A percentile compares a stretch with the other conserved stretches of the same genome.
phyloP scores from a whole-genome alignment of 2,113 vertebrate species.

The Leptodactylus fuscus region DNA sequence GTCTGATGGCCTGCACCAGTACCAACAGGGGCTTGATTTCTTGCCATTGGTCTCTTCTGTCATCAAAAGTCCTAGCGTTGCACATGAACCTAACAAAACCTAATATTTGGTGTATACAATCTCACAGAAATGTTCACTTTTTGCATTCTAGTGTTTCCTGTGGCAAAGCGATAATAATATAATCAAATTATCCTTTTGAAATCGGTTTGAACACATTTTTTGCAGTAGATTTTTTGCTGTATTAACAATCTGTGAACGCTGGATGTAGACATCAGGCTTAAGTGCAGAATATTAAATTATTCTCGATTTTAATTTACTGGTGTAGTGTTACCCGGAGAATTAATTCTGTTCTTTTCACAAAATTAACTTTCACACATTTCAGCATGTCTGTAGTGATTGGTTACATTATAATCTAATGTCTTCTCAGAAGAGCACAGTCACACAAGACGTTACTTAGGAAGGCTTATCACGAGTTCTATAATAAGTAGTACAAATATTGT shows the following conservation, averaged over 20 bases:
- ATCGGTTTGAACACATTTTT: neutral
- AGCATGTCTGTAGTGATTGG: conserved; percentile 39
- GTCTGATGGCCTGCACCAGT: no score
- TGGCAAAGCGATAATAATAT: neutral
- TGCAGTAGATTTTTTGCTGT: conserved; percentile 9
- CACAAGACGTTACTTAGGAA: neutral
- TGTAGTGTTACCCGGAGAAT: conserved; percentile 43
- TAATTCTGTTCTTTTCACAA: conserved; percentile 36
- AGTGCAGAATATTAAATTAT: conserved; percentile 43
- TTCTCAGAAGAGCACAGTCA: neutral
- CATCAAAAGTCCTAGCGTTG: neutral
- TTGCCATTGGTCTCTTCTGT: no score
- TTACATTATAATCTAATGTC: conserved; percentile 21
- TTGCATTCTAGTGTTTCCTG: neutral
- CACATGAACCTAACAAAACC: neutral
- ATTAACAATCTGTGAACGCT: conserved; percentile 3
- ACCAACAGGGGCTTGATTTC: no score
- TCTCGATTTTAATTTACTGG: conserved; percentile 27
- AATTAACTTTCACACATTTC: conserved; percentile 42
- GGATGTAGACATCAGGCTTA: conserved; percentile 18
- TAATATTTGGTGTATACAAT: neutral
- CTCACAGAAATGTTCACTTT: neutral
- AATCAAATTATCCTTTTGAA: neutral
- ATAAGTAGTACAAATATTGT: no score
- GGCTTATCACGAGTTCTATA: neutral